Base-by-base conservation (phyloP, 2,888 invertebrate genomes). In the Sicus ferrugineus region DNA sequence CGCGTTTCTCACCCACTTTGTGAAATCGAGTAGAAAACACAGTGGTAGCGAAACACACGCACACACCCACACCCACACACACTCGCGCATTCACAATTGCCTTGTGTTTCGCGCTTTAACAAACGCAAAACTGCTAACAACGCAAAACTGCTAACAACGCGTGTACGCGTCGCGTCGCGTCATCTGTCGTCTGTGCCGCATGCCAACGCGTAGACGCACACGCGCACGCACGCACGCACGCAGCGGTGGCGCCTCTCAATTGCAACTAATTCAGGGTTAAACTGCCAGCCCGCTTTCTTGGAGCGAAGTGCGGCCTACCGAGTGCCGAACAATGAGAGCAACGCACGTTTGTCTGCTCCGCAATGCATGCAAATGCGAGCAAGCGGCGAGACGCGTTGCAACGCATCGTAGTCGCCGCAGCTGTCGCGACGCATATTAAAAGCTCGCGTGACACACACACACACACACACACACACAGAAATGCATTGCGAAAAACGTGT, bases 191-290 rank as follows among this genome's bases (percentile, higher is more conserved):
- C n/a, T n/a, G n/a, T n/a, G n/a, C n/a, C n/a, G n/a, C 34, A 34
- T 26, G 30, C 58, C 11, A 42, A 30, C 28, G 28, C 65, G 46
- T 30, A 68, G 69, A 70, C 56, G 52, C 52, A 48, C 69, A 68
- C 66, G 73, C 70, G 70, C 3, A 23, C 67, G 1, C 21, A 42
- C 42, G 23, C 6, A 5, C 42, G 23, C 21, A 48, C 11, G n/a
- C 48, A 50, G 3, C 50, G 14, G 7, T 31, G 58, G 58, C 21
- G 19, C 21, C 34, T 23, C 52, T 38, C 65, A 38, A 38, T 54
- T 54, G 65, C 65, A 65, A 54, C 34, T 54, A 65, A 65, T 65
- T 65, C 65, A 65, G 65, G 65, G 65, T 65, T 65, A 65, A 65
- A 34, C 34, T 38, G n/a, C 16, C n/a, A n/a, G 34, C 16, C 23